These are phyloP conservation scores for Mohoua ochrocephala DNA, from an alignment of 2,113 vertebrate genomes.

Conservation along the genomic window DNA sequence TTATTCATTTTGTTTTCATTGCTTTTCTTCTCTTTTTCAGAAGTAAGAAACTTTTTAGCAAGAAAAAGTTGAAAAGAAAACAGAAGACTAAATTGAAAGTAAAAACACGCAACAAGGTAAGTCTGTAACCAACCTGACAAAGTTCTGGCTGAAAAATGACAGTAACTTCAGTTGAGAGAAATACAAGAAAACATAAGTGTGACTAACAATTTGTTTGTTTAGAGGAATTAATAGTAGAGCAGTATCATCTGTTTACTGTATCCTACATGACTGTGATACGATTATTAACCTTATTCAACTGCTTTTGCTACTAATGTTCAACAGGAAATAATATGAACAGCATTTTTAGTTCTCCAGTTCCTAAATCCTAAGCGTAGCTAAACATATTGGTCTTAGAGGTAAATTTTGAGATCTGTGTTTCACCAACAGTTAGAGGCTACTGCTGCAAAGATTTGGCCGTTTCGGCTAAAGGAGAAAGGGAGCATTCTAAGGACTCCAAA, in stretches of 20 bases:
- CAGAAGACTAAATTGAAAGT: constrained; percentile 98
- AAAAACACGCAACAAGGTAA: constrained; percentile 91
- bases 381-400: background rate
- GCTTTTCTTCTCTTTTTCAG: constrained; percentile 69
- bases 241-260: background rate
- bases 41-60: constrained; percentile 95
- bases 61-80: constrained; percentile 97
- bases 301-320: background rate
- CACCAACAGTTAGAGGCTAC: background rate
- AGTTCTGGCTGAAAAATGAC: background rate
- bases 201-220: background rate
- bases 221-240: background rate
- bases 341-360: background rate
- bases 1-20: background rate
- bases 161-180: background rate
- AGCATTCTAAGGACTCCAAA: background rate
- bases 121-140: background rate
- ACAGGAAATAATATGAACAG: background rate
- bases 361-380: background rate
- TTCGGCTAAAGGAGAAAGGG: background rate
- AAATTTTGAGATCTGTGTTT: background rate
- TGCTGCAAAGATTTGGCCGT: background rate
- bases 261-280: background rate
- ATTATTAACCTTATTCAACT: background rate
- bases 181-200: background rate